Evolutionary conservation across 2,888 invertebrate species (phyloP), one percentile per base, ranked within the genome.

Genomic region (Dolomedes plantarius): DNA sequence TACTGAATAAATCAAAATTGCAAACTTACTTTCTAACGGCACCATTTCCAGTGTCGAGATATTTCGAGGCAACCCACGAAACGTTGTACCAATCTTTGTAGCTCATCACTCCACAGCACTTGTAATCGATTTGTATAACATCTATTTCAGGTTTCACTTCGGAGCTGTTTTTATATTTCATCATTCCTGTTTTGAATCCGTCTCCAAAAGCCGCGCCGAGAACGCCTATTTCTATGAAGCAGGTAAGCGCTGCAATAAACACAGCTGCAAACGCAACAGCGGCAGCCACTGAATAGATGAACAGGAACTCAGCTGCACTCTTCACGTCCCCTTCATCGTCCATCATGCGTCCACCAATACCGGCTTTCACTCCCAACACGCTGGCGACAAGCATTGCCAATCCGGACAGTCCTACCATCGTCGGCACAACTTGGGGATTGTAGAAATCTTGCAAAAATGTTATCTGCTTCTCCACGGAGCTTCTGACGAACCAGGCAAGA

Each of bases 211-310:
- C 86, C 3, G 68, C 27, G 3, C 11, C 69, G 6, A 86, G 31
- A 16, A 39, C 13, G 11, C 32, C 89, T 89, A 90, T 90, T 16
- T 90, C 79, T 6, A 31, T 16, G 13, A 86, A 86, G 7, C 78
- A 78, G 2, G 41, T 50, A 16, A 62, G n/a, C 0, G 79, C 67
- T 1, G 86, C 68, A 13, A 65, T 13, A 1, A 62, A 31, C 7
- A 79, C 62, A 29, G 62, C 13, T 1, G n/a, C 29, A 28, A 28
- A 56, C 11, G 71, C 27, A 1, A 71, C 32, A 9, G 39, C 46
- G 13, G 79, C 74, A 0, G 56, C 23, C 11, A 41, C 16, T 32
- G 67, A 74, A 36, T 74, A 79, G 23, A 79, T 19, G 11, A 64
- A 28, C n/a, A 86, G 31, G 50, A 39, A 69, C 5, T 29, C 29